phyloP scores from a whole-genome alignment of 2,113 vertebrate genomes.

The Mus spicilegus region DNA sequence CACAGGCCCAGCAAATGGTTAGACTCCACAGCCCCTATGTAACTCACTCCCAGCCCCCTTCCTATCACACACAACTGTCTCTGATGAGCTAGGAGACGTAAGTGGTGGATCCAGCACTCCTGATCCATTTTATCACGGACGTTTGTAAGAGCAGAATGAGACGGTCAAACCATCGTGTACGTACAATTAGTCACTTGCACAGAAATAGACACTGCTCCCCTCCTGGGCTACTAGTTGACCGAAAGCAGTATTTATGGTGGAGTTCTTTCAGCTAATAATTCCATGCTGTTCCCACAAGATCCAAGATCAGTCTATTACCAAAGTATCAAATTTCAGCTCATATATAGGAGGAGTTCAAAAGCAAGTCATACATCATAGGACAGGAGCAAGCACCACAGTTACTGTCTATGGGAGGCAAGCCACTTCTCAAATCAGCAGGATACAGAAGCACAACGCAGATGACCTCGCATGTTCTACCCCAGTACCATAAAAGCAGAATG shows the following conservation, averaged over 20 bases:
- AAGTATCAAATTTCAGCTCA: conserved; percentile 3
- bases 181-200: no score
- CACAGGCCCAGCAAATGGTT: not conserved
- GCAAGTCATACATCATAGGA: not conserved
- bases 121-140: not conserved
- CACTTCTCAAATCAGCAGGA: not conserved
- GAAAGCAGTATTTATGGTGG: not conserved
- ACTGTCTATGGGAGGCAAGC: not conserved
- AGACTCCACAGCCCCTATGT: not conserved
- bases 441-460: not conserved
- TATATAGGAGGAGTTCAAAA: not conserved
- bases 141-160: not conserved
- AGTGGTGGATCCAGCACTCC: not conserved
- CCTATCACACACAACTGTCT: not conserved
- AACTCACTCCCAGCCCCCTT: not conserved
- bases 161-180: not conserved
- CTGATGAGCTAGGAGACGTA: not conserved
- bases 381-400: conserved; percentile 6
- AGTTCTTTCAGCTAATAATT: not conserved
- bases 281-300: not conserved
- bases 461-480: no score
- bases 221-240: not conserved
- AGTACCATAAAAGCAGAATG: not conserved
- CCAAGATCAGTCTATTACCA: not conserved
- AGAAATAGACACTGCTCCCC: not conserved